Evolutionary conservation across 1,140 invertebrate species (phyloP).

Genomic region (Hycleus phaleratus): DNA sequence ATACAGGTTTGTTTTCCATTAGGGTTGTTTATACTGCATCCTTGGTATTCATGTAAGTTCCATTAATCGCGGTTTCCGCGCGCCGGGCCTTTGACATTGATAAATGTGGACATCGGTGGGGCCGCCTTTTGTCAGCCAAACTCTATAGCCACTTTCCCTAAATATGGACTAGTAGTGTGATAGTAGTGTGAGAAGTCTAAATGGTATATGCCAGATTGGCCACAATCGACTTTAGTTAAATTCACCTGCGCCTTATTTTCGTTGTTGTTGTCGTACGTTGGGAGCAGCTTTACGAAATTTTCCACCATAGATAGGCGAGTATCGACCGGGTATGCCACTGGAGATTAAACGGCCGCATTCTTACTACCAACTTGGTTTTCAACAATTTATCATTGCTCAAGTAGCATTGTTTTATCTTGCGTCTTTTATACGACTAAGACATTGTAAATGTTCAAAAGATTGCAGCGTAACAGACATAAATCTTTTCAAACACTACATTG

Average conservation of each 20-base stretch:
- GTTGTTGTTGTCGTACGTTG: background rate
- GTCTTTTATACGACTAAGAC: background rate
- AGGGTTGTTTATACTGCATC: conserved; percentile 26
- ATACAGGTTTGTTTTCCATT: conserved; percentile 31
- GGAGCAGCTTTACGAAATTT: background rate
- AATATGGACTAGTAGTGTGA: background rate
- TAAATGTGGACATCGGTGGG: conserved; percentile 22
- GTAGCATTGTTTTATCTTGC: conserved; percentile 11
- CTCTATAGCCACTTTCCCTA: background rate
- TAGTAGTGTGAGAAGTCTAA: background rate
- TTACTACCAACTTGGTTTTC: conserved; percentile 8
- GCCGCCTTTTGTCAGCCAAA: conserved; percentile 20
- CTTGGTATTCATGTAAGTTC: conserved; percentile 35
- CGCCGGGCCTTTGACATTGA: conserved; percentile 27
- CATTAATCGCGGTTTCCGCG: conserved; percentile 30
- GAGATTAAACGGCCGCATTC: conserved; percentile 15
- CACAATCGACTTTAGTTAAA: conserved; percentile 1
- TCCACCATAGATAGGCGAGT: background rate
- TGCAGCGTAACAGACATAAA: conserved; percentile 10
- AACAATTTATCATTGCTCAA: conserved; percentile 16
- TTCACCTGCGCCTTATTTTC: background rate
- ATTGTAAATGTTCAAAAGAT: conserved; percentile 11
- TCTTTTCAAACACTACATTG: conserved; percentile 10
- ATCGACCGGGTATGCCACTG: background rate
- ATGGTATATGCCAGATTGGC: background rate